A percentile compares a stretch with the other conserved stretches of the same genome.
Conservation (phyloP, 2,797 vertebrate genomes). For the Acestrorhynchus altus region DNA sequence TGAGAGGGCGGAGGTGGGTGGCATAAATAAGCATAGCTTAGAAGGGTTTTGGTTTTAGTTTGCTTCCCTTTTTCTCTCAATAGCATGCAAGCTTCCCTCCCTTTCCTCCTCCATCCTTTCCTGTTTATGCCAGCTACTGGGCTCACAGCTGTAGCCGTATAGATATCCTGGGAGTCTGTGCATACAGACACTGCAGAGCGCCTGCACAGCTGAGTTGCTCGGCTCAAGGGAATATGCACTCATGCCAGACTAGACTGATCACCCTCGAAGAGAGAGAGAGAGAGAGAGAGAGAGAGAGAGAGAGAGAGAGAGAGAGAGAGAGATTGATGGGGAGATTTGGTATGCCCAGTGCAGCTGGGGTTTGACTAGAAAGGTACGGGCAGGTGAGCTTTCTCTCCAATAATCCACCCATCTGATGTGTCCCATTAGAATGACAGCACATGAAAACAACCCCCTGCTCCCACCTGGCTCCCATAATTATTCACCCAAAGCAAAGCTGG, state of each 20-base stretch:
- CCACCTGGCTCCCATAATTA: slow-evolving; percentile 44
- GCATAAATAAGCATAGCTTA: slow-evolving; percentile 36
- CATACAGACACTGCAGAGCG: slow-evolving; percentile 29
- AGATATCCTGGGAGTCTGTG: slow-evolving; percentile 39
- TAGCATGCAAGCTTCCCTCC: slow-evolving; percentile 15
- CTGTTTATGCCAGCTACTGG: slow-evolving; percentile 41
- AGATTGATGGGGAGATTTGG: slow-evolving; percentile 29
- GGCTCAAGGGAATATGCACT: slow-evolving; percentile 41
- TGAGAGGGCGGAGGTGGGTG: not conserved
- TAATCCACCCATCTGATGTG: slow-evolving; percentile 13
- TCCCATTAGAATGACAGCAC: slow-evolving; percentile 28
- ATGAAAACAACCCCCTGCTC: slow-evolving; percentile 32
- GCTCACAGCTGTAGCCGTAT: slow-evolving; percentile 41
- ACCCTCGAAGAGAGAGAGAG: slow-evolving; percentile 20
- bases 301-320: slow-evolving; percentile 3
- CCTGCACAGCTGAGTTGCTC: slow-evolving; percentile 45
- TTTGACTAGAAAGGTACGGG: slow-evolving; percentile 34
- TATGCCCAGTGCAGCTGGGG: slow-evolving; percentile 36
- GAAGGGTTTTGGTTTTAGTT: slow-evolving; percentile 23
- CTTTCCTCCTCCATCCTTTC: slow-evolving; percentile 4
- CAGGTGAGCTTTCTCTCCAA: slow-evolving; percentile 45
- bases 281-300: slow-evolving; percentile 14
- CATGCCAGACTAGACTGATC: slow-evolving; percentile 27
- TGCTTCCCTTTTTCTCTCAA: slow-evolving; percentile 9
- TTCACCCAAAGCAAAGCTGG: slow-evolving; percentile 5